phyloP scores from a whole-genome alignment of 2,113 vertebrate genomes.

The Plestiodon gilberti region DNA sequence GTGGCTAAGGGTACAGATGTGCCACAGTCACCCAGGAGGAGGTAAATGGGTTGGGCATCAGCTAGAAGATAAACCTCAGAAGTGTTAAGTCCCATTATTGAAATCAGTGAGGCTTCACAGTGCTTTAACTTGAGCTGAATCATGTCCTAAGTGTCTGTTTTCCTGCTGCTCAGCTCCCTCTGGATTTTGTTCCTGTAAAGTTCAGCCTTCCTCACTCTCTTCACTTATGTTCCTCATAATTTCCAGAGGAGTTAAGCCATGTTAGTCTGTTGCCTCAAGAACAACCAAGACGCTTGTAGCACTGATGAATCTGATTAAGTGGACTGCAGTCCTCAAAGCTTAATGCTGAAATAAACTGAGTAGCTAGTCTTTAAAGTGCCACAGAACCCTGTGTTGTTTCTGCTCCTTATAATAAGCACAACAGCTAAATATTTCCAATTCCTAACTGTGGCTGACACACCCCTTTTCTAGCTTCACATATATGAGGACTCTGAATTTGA shows the following conservation, averaged over 20 bases:
- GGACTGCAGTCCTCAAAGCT: no score
- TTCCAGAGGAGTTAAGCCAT: no score
- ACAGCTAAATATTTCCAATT: neutral
- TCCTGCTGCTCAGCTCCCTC: neutral
- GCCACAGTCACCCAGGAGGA: neutral
- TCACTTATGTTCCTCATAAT: neutral
- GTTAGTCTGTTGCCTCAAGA: no score
- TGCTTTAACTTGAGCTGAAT: neutral
- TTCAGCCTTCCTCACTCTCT: neutral
- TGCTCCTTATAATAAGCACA: neutral
- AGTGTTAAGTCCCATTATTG: neutral
- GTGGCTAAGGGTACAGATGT: neutral
- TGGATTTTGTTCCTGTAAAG: neutral
- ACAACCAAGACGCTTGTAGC: no score
- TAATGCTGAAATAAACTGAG: no score
- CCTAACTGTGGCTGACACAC: neutral
- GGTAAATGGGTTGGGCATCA: neutral
- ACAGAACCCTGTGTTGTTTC: no score
- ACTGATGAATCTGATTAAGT: no score
- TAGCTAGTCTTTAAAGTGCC: no score
- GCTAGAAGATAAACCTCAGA: neutral
- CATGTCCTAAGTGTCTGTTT: neutral
- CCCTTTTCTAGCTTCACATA: neutral
- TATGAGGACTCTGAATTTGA: neutral
- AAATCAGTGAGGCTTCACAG: neutral